Evolutionary conservation across 2,888 invertebrate genomes (phyloP).

Genomic region (Drosophila multiciliata): DNA sequence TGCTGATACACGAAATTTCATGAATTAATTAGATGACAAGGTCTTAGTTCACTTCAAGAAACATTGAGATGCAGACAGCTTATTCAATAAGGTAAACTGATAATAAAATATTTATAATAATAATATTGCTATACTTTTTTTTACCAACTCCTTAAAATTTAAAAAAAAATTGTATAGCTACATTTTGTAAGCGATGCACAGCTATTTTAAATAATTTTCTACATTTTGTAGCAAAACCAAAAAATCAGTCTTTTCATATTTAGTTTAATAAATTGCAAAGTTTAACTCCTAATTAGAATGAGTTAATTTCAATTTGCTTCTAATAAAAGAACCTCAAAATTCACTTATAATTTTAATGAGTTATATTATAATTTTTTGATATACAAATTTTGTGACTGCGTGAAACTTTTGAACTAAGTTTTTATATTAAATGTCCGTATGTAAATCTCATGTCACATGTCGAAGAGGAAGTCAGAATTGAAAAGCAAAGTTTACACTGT

Average conservation of each 20-base stretch:
- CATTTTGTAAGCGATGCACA: neutral
- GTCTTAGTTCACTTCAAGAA: neutral
- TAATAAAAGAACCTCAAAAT: neutral
- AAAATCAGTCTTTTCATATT: neutral
- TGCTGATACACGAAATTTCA: no score
- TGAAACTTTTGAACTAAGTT: neutral
- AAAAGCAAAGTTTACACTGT: neutral
- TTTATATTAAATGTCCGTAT: neutral
- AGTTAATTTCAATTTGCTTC: neutral
- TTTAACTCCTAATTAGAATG: neutral
- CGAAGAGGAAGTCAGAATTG: neutral
- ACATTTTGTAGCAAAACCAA: neutral
- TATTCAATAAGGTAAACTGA: neutral
- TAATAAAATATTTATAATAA: neutral
- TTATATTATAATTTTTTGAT: neutral
- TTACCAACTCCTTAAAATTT: neutral
- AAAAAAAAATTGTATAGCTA: neutral
- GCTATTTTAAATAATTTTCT: neutral
- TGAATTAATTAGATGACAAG: neutral
- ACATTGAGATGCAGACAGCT: neutral
- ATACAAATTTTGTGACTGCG: neutral
- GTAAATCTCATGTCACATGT: neutral
- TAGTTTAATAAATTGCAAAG: neutral
- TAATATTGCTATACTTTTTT: neutral
- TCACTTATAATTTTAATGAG: neutral